Evolutionary conservation across 1,140 invertebrate genomes (phyloP).

Genomic region (Neotoxoptera formosana): DNA sequence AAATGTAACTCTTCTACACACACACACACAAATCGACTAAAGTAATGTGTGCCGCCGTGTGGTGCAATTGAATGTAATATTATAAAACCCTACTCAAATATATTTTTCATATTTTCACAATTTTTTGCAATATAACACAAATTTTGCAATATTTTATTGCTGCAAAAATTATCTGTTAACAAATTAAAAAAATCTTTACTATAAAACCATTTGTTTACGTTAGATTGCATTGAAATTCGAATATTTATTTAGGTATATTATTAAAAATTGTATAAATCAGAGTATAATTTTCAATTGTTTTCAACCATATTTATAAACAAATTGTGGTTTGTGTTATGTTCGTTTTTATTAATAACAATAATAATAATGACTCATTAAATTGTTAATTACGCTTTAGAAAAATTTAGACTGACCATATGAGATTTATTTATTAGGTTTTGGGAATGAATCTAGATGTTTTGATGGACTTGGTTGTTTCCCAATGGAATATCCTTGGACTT

Average conservation of each 20-base stretch:
- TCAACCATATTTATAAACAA: too few species aligned
- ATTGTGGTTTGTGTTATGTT: too few species aligned
- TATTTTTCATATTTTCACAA: not conserved
- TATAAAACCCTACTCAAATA: not conserved
- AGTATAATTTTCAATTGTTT: too few species aligned
- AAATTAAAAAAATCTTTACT: not conserved
- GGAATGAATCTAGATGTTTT: constrained; percentile 59
- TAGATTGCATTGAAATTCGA: not conserved
- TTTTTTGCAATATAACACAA: too few species aligned
- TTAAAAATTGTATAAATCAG: too few species aligned
- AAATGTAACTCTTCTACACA: not conserved
- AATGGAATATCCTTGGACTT: constrained; percentile 61
- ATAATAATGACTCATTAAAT: too few species aligned
- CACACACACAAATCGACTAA: not conserved
- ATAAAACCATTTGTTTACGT: not conserved
- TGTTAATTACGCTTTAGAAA: not conserved
- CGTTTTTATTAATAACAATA: too few species aligned
- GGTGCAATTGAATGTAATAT: not conserved
- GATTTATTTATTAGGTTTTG: constrained; percentile 17
- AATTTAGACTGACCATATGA: not conserved
- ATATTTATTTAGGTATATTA: not conserved
- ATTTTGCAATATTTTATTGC: too few species aligned
- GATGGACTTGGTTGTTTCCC: constrained; percentile 62
- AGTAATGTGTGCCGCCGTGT: not conserved
- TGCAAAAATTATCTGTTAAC: not conserved